Evolutionary conservation across 2,797 vertebrate species (phyloP), one percentile per base, ranked within the genome.

Genomic region (Rhincodon typus): DNA sequence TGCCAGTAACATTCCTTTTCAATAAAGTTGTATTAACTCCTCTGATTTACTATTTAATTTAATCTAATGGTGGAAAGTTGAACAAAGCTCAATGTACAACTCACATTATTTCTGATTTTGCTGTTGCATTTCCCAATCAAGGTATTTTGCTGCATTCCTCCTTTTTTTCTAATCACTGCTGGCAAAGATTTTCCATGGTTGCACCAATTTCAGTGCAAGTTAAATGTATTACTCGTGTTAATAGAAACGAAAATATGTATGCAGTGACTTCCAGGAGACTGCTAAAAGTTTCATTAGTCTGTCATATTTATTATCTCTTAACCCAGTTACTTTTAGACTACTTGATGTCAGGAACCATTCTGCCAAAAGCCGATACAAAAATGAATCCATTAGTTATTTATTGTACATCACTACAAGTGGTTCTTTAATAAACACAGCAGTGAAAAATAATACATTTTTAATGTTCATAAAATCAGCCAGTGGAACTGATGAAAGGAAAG

Each of bases 401-500:
- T 72, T 46, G n/a, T 46, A 69, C 42, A 70, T 50, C 30, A 27
- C n/a, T 27, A 12, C 87, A 90, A 90, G 69, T 12, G 15, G 7
- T 30, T 94, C 42, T 50, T 72, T 42, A 72, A 94, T 94, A 94
- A 94, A 94, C 67, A 70, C 38, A 42, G 67, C 93, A 46, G 93
- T 50, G 38, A 70, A 94, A 72, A 70, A 72, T 66, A 94, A 94
- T 94, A 72, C 66, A 94, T 72, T 70, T 69, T 94, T 94, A 94
- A 94, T 94, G 93, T 72, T 70, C 67, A 25, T 42, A 62, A 94
- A 94, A 94, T 94, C 93, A 94, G 38, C 62, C 67, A 72, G n/a
- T 94, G 87, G 87, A 90, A 90, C 87, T 90, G 87, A 90, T 90
- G 87, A 90, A 90, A 90, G 62, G 87, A 66, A 94, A 50, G 46